Evolutionary conservation across 2,888 invertebrate genomes (phyloP).

Genomic region (Sussaba pulchella): DNA sequence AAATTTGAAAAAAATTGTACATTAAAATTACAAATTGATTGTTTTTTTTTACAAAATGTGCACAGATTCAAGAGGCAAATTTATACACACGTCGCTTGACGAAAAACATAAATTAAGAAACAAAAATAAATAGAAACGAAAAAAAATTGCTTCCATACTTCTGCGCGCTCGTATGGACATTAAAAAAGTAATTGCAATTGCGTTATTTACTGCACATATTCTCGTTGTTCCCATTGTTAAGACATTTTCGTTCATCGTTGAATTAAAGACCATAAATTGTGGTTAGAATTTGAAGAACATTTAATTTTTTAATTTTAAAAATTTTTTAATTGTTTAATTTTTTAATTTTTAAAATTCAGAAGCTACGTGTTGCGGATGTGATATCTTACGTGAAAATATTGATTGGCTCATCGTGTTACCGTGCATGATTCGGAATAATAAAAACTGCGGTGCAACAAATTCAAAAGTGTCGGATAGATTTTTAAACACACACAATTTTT

Average conservation of each 20-base stretch:
- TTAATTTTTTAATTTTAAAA: conserved; percentile 7
- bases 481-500: conserved; percentile 1
- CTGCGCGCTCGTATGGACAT: conserved; percentile 51
- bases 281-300: conserved; percentile 10
- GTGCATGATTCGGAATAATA: conserved; percentile 45
- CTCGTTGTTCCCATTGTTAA: conserved; percentile 32
- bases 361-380: conserved; percentile 39
- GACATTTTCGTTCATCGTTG: conserved; percentile 5
- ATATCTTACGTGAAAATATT: conserved; percentile 14
- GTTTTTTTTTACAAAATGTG: conserved; percentile 55
- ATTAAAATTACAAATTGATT: conserved; percentile 32
- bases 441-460: conserved; percentile 47
- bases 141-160: conserved; percentile 51
- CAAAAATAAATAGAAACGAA: conserved; percentile 6
- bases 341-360: conserved; percentile 21
- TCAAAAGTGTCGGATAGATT: conserved; percentile 28
- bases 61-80: conserved; percentile 60
- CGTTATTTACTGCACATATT: conserved; percentile 36
- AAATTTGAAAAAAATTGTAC: conserved; percentile 14
- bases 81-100: conserved; percentile 56
- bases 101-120: conserved; percentile 23
- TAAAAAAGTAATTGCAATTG: conserved; percentile 45
- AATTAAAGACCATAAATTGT: conserved; percentile 29
- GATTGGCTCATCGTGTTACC: conserved; percentile 29
- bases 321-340: too few relatives aligned